Percentiles rank a stretch among this genome's conserved stretches.
phyloP scores from a whole-genome alignment of 2,888 invertebrate species.

The Harmothoe impar region DNA sequence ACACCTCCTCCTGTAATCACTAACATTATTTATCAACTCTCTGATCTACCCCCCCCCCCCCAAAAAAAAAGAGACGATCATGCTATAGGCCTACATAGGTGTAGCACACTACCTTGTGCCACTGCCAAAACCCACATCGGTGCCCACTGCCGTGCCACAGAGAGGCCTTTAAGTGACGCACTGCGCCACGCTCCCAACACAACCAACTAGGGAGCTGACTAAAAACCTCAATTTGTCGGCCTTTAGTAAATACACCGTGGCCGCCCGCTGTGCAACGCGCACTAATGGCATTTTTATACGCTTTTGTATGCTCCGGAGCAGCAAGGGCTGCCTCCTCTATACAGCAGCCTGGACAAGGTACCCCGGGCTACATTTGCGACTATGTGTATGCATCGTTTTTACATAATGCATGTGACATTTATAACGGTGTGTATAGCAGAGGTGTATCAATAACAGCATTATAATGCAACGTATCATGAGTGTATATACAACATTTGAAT shows the following conservation, averaged over 20 bases:
- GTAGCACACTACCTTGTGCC: neutral
- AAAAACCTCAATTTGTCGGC: constrained; percentile 30
- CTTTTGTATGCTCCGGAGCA: neutral
- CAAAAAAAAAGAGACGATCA: no score
- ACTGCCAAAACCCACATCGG: neutral
- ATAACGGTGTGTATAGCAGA: no score
- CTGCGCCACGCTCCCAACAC: neutral
- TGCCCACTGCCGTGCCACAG: neutral
- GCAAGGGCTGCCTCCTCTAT: neutral
- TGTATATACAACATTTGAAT: no score
- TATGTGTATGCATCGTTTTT: no score
- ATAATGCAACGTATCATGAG: no score
- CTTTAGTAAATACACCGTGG: constrained; percentile 1
- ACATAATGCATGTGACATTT: no score
- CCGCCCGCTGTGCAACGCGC: neutral
- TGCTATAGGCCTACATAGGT: no score
- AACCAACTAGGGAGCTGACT: neutral
- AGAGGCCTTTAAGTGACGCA: neutral
- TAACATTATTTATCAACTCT: no score
- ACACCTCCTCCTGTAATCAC: no score
- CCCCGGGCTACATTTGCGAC: neutral
- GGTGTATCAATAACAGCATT: no score
- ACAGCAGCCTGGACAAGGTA: neutral
- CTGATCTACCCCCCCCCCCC: no score
- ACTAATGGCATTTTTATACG: constrained; percentile 24